phyloP scores from a whole-genome alignment of 2,113 vertebrate species.

The Tympanuchus pallidicinctus region DNA sequence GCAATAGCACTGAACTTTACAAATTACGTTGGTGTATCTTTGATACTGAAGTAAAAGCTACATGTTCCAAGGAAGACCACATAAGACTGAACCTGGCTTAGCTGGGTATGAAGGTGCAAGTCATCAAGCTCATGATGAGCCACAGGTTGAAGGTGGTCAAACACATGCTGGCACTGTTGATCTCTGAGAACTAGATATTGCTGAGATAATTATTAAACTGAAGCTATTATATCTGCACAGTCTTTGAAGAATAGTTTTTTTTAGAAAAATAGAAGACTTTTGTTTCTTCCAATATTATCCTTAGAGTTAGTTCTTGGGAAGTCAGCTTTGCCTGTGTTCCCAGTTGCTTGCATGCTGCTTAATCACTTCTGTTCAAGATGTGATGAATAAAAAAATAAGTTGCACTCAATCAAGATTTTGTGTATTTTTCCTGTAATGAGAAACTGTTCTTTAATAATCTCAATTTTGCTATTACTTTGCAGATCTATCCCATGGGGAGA shows the following conservation, averaged over 20 bases:
- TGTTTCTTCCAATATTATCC: neutral
- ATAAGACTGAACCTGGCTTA: neutral
- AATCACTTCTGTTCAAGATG: neutral
- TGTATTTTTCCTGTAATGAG: neutral
- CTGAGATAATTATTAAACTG: neutral
- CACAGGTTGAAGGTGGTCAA: neutral
- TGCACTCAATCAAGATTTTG: neutral
- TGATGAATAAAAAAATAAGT: neutral
- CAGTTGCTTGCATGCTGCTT: neutral
- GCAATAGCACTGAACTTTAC: neutral
- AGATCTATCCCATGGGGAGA: neutral
- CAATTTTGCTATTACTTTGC: neutral
- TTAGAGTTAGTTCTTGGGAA: neutral
- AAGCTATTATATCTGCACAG: neutral
- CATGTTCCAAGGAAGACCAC: neutral
- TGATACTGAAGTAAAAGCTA: neutral
- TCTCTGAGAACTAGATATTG: neutral
- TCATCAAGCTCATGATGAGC: neutral
- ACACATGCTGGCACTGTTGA: too few species aligned
- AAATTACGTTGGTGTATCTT: neutral
- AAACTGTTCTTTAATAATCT: neutral
- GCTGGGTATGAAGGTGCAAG: neutral
- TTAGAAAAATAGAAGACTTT: neutral
- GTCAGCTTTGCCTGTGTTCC: neutral
- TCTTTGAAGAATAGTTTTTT: neutral